Base-by-base conservation (phyloP, 2,797 vertebrate species). In the Onychomys leucogaster region DNA sequence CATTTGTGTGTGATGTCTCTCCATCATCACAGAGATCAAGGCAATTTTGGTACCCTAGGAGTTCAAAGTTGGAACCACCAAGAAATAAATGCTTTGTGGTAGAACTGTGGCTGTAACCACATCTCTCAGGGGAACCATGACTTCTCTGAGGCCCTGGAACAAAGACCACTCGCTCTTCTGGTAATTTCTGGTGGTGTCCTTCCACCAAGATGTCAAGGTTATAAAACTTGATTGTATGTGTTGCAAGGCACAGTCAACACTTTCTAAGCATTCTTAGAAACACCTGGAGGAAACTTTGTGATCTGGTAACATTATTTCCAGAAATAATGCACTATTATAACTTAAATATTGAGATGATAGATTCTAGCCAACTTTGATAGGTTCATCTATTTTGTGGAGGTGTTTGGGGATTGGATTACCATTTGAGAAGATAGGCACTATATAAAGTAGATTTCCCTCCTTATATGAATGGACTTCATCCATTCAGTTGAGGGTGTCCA, bases 251-350 rank as follows among this genome's bases (percentile, higher is more conserved):
- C 5, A 63, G 34, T 65, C 77, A 83, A 94, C 46, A 65, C 29
- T 61, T 46, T 94, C 82, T 76, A 49, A 52, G 52, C 8, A 85
- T 65, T 92, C n/a, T n/a, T 93, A 95, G 32, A 89, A 85, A 69
- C 17, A 91, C 10, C 37, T 78, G 57, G 57, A 78, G 41, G 9
- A 84, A 78, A 27, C 5, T 65, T 87, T 78, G 85, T 46, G 71
- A 84, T 80, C 41, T 43, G 87, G 8, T 8, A 80, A 59, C 19
- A n/a, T 92, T 75, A 17, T 90, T 57, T 46, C 71, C 77, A 55
- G 32, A 41, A 88, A 88, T 46, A 59, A 67, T n/a, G 12, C 46
- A 71, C 9, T 77, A 43, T 43, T 55, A 14, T 17, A 37, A 81
- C 49, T 90, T 73, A 73, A 61, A 67, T 80, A 84, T 13, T 80